Evolutionary conservation across 2,888 invertebrate genomes (phyloP), one percentile per base, ranked within the genome.

Genomic region (Gymnocheta viridis): DNA sequence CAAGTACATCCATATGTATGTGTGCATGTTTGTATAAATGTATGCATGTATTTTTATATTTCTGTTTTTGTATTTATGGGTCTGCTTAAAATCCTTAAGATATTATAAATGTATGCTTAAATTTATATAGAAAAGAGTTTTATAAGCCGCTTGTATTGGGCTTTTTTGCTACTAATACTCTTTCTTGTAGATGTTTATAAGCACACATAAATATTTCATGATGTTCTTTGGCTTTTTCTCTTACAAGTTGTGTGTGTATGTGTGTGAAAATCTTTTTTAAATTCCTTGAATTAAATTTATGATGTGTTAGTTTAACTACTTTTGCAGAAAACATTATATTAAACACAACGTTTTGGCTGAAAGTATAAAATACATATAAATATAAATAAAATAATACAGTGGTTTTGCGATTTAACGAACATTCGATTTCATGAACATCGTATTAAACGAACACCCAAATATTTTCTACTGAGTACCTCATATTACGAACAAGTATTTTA

Each of bases 181-280:
- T 62, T 70, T 54, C 4, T 51, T 44, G 22, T 27, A 24, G 5
- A 6, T 56, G 64, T 64, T 51, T 64, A 64, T 47, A 56, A 64
- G 49, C 24, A 67, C 49, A 62, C 32, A 70, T 47, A 56, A 70
- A 64, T 38, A 72, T 56, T 64, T 64, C 64, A 72, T 72, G 24
- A 64, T 44, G 41, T 72, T 44, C 29, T 79, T 64, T 49, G 17
- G 12, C 14, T 32, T 7, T 51, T 70, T 24, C 1, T 35, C 1
- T 69, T 38, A 0, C 41, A n/a, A 0, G 1, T 41, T 62, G 10
- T 24, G 4, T 24, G 0, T 54, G 19, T 44, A 17, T 47, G 27
- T 60, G 58, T 49, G 58, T 19, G 64, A 56, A 62, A 78, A 78
- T 78, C 51, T 78, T 27, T 66, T 54, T 66, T 22, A 54, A 64